These are phyloP conservation scores for Muscidifurax raptorellus DNA, from an alignment of 1,140 invertebrate genomes.

Conservation along the genomic window DNA sequence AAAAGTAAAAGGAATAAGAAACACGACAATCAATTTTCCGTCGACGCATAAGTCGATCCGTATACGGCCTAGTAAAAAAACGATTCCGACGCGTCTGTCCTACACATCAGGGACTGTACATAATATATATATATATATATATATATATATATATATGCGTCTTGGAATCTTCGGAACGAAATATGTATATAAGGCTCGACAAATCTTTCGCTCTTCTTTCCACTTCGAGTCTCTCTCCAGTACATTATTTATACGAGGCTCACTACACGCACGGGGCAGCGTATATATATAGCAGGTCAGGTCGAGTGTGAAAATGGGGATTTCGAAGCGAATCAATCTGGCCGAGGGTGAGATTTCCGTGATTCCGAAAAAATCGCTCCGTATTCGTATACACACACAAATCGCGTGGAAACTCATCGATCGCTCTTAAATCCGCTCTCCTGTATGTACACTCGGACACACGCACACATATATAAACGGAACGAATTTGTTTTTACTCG, in stretches of 20 bases:
- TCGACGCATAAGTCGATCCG: no score
- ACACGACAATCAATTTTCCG: not conserved
- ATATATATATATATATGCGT: no score
- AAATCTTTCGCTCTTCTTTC: not conserved
- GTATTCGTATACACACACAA: not conserved
- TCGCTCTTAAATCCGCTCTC: not conserved
- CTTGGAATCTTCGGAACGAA: not conserved
- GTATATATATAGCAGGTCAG: no score
- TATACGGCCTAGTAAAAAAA: not conserved
- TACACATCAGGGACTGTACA: no score
- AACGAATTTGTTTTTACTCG: not conserved
- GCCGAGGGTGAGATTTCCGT: slow-evolving; percentile 52
- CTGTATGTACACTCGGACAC: not conserved
- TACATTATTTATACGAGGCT: no score
- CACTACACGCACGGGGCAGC: no score
- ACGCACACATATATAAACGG: not conserved
- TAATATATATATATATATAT: no score
- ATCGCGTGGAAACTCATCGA: slow-evolving; percentile 10
- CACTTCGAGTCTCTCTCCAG: no score
- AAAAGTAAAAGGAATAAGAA: not conserved
- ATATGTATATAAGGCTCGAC: not conserved
- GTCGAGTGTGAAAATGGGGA: slow-evolving; percentile 67
- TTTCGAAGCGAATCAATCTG: slow-evolving; percentile 60
- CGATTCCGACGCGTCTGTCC: no score
- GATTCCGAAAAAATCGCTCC: slow-evolving; percentile 33